phyloP scores from a whole-genome alignment of 2,797 vertebrate genomes.

The Craterocephalus amniculus region DNA sequence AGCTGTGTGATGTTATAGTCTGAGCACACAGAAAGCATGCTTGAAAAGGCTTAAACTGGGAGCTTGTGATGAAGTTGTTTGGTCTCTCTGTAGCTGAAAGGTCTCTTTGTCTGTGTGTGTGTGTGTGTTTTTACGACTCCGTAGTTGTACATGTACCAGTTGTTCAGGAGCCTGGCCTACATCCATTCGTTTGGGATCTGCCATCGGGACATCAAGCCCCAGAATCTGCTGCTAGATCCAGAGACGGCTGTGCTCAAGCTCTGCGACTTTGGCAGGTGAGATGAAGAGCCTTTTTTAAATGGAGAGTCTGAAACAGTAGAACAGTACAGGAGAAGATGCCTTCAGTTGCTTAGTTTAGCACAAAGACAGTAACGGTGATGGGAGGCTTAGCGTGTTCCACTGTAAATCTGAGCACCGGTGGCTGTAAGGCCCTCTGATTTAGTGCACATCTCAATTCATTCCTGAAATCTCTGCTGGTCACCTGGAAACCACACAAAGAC shows the following conservation, averaged over 20 bases:
- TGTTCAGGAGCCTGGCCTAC: constrained; percentile 99
- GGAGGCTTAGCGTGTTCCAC: background rate
- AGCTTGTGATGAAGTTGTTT: constrained; percentile 6
- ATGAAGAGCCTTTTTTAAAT: background rate
- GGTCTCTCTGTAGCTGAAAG: constrained; percentile 29
- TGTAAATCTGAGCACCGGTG: too few relatives aligned
- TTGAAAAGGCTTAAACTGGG: constrained; percentile 4
- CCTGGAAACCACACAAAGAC: background rate
- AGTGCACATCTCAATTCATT: background rate
- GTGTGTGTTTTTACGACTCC: constrained; percentile 27
- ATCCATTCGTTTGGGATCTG: constrained; percentile 99
- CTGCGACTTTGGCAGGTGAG: constrained; percentile 98
- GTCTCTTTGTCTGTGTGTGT: constrained; percentile 15
- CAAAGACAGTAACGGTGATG: background rate
- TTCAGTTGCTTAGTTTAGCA: background rate
- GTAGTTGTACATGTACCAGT: constrained; percentile 99
- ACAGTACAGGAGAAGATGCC: background rate
- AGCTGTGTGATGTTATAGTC: background rate
- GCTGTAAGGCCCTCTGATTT: background rate
- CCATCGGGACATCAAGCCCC: constrained; percentile 99
- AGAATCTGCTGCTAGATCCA: constrained; percentile 98
- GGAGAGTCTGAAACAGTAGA: background rate
- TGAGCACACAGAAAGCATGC: constrained; percentile 15
- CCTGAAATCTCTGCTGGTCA: background rate
- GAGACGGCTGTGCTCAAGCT: constrained; percentile 99